Evolutionary conservation across 2,797 vertebrate genomes (phyloP).

Genomic region (Pygocentrus nattereri): DNA sequence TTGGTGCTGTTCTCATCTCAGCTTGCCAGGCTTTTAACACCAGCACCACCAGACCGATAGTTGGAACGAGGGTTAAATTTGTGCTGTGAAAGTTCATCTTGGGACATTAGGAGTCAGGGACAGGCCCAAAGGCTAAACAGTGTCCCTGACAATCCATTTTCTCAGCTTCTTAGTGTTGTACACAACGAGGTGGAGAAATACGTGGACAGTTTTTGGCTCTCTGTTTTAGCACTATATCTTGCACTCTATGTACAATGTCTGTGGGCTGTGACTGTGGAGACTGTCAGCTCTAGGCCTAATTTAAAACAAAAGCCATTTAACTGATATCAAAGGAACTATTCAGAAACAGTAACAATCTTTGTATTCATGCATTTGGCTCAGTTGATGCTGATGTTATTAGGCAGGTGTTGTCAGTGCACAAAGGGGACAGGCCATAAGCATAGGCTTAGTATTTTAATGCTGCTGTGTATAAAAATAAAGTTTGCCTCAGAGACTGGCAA

Average conservation of each 20-base stretch:
- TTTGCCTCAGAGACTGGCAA: background rate
- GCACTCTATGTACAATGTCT: background rate
- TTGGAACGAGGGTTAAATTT: background rate
- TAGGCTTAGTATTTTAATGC: background rate
- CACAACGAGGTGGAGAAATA: background rate
- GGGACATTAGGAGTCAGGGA: slow-evolving; percentile 6
- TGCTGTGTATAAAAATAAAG: background rate
- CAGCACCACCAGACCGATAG: background rate
- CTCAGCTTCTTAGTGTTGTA: background rate
- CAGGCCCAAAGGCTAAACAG: background rate
- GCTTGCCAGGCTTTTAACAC: slow-evolving; percentile 1
- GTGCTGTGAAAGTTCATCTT: slow-evolving; percentile 1
- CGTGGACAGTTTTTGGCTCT: background rate
- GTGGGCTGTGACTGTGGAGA: background rate
- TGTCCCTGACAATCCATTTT: background rate
- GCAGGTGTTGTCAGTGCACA: background rate
- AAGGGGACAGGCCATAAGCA: background rate
- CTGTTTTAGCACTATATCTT: background rate
- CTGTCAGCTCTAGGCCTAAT: background rate
- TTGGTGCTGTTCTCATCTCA: background rate
- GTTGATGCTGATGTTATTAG: background rate
- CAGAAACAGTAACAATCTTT: background rate
- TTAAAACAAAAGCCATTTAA: background rate
- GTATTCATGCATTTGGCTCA: background rate
- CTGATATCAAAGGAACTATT: background rate